These are phyloP conservation scores for Pseudopleuronectes americanus DNA, from an alignment of 2,797 vertebrate genomes.

Conservation along the genomic window DNA sequence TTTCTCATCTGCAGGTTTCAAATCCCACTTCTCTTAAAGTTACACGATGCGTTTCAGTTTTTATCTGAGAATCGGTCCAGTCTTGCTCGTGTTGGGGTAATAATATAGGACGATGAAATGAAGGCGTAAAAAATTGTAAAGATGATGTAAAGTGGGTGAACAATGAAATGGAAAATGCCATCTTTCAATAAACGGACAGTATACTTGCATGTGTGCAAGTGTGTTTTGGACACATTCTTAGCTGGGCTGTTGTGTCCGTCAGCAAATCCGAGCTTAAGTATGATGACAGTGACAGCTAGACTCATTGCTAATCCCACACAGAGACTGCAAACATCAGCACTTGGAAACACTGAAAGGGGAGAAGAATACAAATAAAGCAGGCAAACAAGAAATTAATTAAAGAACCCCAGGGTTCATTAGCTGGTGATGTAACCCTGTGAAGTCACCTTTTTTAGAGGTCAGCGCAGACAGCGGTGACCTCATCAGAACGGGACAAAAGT, in stretches of 20 bases:
- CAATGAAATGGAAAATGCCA: slow-evolving; percentile 16
- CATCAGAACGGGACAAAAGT: slow-evolving; percentile 42
- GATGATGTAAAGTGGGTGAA: slow-evolving; percentile 54
- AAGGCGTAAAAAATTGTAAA: slow-evolving; percentile 25
- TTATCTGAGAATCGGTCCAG: slow-evolving; percentile 52
- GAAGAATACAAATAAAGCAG: neutral
- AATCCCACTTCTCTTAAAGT: slow-evolving; percentile 53
- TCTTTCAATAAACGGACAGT: neutral
- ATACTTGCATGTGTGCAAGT: neutral
- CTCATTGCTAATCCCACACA: slow-evolving; percentile 26
- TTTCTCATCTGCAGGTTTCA: slow-evolving; percentile 26
- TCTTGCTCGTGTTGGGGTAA: slow-evolving; percentile 15
- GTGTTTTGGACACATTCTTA: neutral
- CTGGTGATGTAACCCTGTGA: slow-evolving; percentile 56
- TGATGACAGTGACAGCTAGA: slow-evolving; percentile 34
- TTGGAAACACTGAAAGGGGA: neutral
- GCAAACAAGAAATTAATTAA: slow-evolving; percentile 1
- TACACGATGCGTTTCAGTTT: slow-evolving; percentile 51
- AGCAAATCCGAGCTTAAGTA: slow-evolving; percentile 19
- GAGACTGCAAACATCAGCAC: slow-evolving; percentile 39
- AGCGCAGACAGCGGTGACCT: slow-evolving; percentile 59
- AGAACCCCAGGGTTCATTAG: slow-evolving; percentile 37
- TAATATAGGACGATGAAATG: slow-evolving; percentile 45
- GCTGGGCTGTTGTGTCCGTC: slow-evolving; percentile 7
- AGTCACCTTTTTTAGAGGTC: slow-evolving; percentile 49